phyloP scores from a whole-genome alignment of 2,888 invertebrate genomes.

The Lissonota sp. region DNA sequence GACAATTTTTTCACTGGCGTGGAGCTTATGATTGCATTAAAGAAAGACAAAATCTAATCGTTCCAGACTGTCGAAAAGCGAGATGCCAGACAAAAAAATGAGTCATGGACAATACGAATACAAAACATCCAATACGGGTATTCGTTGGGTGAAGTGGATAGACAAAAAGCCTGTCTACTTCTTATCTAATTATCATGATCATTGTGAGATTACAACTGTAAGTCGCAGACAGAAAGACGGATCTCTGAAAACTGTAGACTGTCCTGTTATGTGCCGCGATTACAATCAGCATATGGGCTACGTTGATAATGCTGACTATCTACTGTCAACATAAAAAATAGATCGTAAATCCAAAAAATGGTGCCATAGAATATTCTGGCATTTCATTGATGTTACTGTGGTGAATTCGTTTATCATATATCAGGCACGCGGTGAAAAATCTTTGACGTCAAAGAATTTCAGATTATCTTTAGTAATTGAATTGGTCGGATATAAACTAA shows the following conservation, averaged over 20 bases:
- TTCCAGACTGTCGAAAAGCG: constrained; percentile 43
- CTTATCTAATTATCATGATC: constrained; percentile 26
- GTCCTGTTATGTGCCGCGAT: constrained; percentile 7
- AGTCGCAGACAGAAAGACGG: constrained; percentile 25
- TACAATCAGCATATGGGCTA: constrained; percentile 36
- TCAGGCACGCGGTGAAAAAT: not conserved
- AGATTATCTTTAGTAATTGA: constrained; percentile 1
- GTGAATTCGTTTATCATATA: too few species aligned
- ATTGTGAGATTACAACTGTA: not conserved
- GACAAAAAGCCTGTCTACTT: constrained; percentile 11
- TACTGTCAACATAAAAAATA: constrained; percentile 17
- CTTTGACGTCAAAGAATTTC: not conserved
- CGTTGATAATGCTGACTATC: constrained; percentile 11
- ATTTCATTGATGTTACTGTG: too few species aligned
- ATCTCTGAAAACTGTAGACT: not conserved
- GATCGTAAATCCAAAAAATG: constrained; percentile 33
- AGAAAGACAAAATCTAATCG: constrained; percentile 55
- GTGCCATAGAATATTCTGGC: constrained; percentile 32
- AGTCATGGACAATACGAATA: not conserved
- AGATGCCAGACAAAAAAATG: constrained; percentile 28
- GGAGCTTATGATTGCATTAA: constrained; percentile 44
- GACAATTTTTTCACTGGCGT: constrained; percentile 56
- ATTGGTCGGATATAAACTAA: not conserved
- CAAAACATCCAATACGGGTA: not conserved
- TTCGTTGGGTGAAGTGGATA: constrained; percentile 23